These are phyloP conservation scores for Ochotona princeps DNA, from an alignment of 2,113 vertebrate species.

Conservation along the genomic window DNA sequence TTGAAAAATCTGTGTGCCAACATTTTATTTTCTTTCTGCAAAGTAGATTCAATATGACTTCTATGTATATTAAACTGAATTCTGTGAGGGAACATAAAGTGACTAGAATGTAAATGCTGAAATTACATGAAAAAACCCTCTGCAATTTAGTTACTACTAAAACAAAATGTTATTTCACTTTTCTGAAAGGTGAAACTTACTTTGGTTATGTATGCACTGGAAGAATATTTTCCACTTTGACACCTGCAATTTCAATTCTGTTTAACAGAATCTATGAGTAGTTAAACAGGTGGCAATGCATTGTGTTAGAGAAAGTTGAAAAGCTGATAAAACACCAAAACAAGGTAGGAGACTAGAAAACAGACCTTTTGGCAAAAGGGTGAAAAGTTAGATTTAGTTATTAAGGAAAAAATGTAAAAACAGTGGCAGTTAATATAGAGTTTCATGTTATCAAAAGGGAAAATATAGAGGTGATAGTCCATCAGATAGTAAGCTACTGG, in stretches of 20 bases:
- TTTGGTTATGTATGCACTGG: conserved; percentile 13
- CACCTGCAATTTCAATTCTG: not conserved
- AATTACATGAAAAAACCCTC: not conserved
- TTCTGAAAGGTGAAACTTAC: not conserved
- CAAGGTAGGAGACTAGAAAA: not conserved
- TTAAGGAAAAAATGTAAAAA: not conserved
- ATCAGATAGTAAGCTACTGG: not conserved
- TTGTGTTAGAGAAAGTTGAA: not conserved
- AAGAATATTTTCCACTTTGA: not conserved
- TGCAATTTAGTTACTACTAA: not conserved
- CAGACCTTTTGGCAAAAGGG: not conserved
- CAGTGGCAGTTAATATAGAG: not conserved
- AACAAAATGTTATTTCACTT: not conserved
- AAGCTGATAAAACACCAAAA: not conserved
- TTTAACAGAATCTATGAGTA: not conserved
- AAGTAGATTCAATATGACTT: conserved; percentile 17
- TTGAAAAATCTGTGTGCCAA: not conserved
- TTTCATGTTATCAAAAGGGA: not conserved
- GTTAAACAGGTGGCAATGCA: not conserved
- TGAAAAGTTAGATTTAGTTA: not conserved
- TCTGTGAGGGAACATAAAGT: not conserved
- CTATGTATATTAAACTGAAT: not conserved
- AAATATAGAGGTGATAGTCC: not conserved
- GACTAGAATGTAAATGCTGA: not conserved
- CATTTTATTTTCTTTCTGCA: conserved; percentile 17